Conservation (phyloP, 1,140 invertebrate genomes). For the Ostrea denselamellosa region DNA sequence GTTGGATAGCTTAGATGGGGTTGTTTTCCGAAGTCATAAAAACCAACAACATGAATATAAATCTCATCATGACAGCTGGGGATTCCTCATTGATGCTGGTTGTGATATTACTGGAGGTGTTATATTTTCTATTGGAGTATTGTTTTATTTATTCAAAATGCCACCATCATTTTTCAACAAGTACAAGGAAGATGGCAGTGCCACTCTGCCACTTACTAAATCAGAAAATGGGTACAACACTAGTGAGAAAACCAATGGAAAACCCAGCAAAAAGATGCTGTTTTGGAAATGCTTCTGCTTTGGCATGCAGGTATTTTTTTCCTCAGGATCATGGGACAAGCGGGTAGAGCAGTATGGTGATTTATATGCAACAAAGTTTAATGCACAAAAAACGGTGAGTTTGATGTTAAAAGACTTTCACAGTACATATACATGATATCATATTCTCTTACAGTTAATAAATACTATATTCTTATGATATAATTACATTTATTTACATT, state of each 20-base stretch:
- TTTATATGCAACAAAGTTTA: constrained; percentile 62
- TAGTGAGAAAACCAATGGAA: constrained; percentile 55
- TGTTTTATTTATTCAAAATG: constrained; percentile 70
- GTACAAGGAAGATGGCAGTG: constrained; percentile 54
- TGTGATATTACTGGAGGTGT: constrained; percentile 71
- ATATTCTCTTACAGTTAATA: background rate
- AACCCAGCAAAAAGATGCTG: constrained; percentile 68
- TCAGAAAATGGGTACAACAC: constrained; percentile 50
- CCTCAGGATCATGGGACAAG: constrained; percentile 68
- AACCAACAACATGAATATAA: constrained; percentile 65
- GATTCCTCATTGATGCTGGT: constrained; percentile 73
- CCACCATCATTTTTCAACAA: constrained; percentile 58
- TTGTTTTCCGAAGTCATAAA: constrained; percentile 71
- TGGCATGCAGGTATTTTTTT: constrained; percentile 64
- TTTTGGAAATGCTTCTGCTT: constrained; percentile 72
- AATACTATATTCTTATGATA: background rate
- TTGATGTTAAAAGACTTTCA: background rate
- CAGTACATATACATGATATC: background rate
- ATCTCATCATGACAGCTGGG: constrained; percentile 69
- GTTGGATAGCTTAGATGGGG: constrained; percentile 75
- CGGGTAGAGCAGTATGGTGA: constrained; percentile 62
- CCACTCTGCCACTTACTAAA: constrained; percentile 59
- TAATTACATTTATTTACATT: background rate
- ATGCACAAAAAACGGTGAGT: constrained; percentile 66
- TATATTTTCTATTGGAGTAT: constrained; percentile 65